Conservation (phyloP, 2,797 vertebrate species). For the Phyllotis vaccarum region DNA sequence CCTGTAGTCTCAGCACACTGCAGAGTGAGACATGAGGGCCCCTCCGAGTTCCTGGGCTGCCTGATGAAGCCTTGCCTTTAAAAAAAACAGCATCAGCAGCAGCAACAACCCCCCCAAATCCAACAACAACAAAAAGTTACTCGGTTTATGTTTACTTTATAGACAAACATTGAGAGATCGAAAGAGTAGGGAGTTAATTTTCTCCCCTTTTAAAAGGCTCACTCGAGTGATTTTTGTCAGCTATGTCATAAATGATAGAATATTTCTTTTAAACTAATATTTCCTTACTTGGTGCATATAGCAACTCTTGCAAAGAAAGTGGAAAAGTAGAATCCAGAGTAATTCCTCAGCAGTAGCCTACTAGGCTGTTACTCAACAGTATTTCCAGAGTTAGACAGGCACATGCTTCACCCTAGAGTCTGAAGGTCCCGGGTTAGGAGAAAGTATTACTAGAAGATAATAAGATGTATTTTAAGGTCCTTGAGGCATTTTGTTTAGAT, state of each 20-base stretch:
- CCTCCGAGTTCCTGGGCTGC: background rate
- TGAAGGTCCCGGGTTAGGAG: slow-evolving; percentile 18
- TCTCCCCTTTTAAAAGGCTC: background rate
- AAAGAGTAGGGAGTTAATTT: background rate
- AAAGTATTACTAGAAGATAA: slow-evolving; percentile 22
- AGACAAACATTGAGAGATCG: slow-evolving; percentile 15
- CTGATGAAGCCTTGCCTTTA: background rate
- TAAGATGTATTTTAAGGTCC: slow-evolving; percentile 7
- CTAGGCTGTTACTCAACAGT: background rate
- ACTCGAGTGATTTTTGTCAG: slow-evolving; percentile 22
- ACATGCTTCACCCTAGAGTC: background rate
- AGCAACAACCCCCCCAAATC: background rate
- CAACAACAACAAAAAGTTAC: background rate
- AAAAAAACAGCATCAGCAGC: background rate
- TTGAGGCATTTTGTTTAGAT: background rate
- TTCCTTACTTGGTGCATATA: slow-evolving; percentile 30
- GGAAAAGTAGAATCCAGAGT: background rate
- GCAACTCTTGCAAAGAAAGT: slow-evolving; percentile 42
- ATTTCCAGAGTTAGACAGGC: background rate
- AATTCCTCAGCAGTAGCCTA: background rate
- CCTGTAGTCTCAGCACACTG: background rate
- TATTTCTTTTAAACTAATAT: slow-evolving; percentile 35
- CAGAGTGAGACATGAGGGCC: background rate
- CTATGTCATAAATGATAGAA: background rate
- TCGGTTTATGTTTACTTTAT: background rate